Evolutionary conservation across 1,140 invertebrate genomes (phyloP), one percentile per base, ranked within the genome.

Genomic region (Papilio xuthus): DNA sequence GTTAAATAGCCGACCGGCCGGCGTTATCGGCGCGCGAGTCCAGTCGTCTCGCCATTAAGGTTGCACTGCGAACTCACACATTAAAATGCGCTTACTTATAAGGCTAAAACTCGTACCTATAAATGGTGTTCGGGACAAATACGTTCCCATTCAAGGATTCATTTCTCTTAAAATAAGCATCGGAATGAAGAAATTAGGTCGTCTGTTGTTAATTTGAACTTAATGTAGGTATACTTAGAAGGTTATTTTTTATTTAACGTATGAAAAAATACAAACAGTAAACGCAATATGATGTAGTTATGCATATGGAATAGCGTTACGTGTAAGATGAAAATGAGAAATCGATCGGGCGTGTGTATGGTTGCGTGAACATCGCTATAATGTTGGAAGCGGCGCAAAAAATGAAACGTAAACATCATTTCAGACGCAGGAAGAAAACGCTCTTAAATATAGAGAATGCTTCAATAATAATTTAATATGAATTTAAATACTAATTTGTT

Each of bases 81-180:
- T 89, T 88, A 83, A 90, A 90, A 89, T 89, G 86, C 90, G 89
- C 90, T 92, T 90, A 89, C 90, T 87, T 92, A 88, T 92, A 91
- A 89, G 89, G 91, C 86, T 78, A 82, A 87, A 89, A 87, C 76
- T 82, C 82, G 53, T 80, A 47, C 77, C 90, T 89, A 81, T 89
- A 84, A 86, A 90, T 82, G 88, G 89, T 72, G 73, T 41, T 72
- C 78, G 79, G 80, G 83, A 89, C 86, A 84, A 89, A 90, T 88
- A 86, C 84, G 85, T 84, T 83, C 81, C 87, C 88, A 88, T 90
- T 89, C 85, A 89, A 88, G 89, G 88, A 88, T 89, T 82, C 84
- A 82, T 89, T 90, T 89, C 87, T 81, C 79, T 84, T 82, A 83
- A 84, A 71, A 84, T 79, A 76, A 84, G 71, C 78, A 78, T 82